Conservation (phyloP, 2,888 invertebrate species). For the Chloromyia formosa region DNA sequence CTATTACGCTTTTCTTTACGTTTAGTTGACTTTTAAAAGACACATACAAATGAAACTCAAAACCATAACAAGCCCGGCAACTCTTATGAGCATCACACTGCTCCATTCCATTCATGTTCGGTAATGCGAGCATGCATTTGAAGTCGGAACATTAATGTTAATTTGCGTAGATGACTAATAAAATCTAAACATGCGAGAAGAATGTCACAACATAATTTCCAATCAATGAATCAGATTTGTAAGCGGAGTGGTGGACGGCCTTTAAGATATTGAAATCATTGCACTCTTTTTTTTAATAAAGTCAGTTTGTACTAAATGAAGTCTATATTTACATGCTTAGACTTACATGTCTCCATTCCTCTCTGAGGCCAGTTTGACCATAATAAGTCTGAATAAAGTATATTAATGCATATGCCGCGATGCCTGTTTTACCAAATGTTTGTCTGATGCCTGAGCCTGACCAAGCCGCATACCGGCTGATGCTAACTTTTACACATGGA, state of each 20-base stretch:
- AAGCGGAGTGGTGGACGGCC: slow-evolving; percentile 6
- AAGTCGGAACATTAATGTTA: slow-evolving; percentile 47
- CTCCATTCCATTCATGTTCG: not conserved
- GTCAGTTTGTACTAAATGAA: slow-evolving; percentile 25
- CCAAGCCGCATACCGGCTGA: slow-evolving; percentile 27
- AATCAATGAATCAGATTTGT: slow-evolving; percentile 53
- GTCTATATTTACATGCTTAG: slow-evolving; percentile 1
- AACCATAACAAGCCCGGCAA: no score
- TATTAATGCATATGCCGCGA: slow-evolving; percentile 48
- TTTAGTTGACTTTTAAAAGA: no score
- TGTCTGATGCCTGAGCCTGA: slow-evolving; percentile 25
- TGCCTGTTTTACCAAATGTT: slow-evolving; percentile 30
- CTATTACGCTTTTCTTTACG: no score
- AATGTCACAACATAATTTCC: slow-evolving; percentile 56
- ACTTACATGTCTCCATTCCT: no score
- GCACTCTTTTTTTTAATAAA: not conserved
- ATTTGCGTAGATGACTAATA: slow-evolving; percentile 53
- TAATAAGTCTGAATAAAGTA: no score
- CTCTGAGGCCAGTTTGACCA: no score
- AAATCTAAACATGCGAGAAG: slow-evolving; percentile 55
- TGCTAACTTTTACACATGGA: slow-evolving; percentile 44
- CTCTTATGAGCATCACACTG: no score
- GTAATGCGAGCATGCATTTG: slow-evolving; percentile 26
- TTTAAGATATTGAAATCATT: no score
- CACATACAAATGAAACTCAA: no score